Percentiles rank a stretch among this genome's conserved stretches.
phyloP scores from a whole-genome alignment of 2,888 invertebrate species.

The Lathronympha strigana region DNA sequence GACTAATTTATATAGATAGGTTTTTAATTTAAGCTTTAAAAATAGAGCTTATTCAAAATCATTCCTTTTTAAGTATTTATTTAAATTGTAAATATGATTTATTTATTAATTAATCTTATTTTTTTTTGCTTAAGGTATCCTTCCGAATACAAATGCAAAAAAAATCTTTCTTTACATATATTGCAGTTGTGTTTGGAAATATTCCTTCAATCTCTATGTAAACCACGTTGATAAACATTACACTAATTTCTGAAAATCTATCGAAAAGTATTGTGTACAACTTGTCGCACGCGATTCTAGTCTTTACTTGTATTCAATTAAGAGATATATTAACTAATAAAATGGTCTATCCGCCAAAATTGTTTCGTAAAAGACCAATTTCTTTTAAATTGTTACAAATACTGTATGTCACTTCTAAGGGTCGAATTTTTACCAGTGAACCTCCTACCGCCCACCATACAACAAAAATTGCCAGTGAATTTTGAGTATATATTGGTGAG shows the following conservation, averaged over 20 bases:
- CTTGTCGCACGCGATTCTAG: constrained; percentile 29
- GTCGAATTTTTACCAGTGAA: too few relatives aligned
- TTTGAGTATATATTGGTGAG: too few relatives aligned
- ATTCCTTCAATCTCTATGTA: neutral
- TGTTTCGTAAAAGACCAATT: neutral
- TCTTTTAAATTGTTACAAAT: neutral
- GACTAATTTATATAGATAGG: constrained; percentile 22
- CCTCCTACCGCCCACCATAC: too few relatives aligned
- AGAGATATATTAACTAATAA: constrained; percentile 4
- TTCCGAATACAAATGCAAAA: neutral
- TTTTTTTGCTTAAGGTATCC: constrained; percentile 9
- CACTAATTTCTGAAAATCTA: neutral
- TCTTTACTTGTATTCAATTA: constrained; percentile 24
- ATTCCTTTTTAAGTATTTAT: constrained; percentile 29
- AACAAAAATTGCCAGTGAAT: too few relatives aligned
- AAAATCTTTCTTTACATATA: neutral
- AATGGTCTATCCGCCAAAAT: neutral
- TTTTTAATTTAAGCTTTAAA: neutral
- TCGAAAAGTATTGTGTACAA: neutral
- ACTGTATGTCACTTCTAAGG: too few relatives aligned
- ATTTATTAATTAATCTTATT: neutral
- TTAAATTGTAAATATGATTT: constrained; percentile 13
- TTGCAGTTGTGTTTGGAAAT: neutral
- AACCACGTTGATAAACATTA: neutral
- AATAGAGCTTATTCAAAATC: constrained; percentile 27